Evolutionary conservation across 2,797 vertebrate species (phyloP).

Genomic region (Tokudaia muenninki): DNA sequence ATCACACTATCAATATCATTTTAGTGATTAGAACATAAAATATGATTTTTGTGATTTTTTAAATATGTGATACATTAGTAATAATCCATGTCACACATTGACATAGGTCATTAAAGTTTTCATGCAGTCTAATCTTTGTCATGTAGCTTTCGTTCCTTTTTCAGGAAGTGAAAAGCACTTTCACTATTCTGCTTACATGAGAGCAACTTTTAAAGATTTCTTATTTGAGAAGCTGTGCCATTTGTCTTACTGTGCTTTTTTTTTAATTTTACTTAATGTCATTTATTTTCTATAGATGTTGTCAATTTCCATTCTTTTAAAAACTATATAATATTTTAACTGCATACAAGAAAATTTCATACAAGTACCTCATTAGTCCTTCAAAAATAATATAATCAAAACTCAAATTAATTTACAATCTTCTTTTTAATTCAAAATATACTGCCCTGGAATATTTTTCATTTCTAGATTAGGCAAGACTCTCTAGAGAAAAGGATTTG

Average conservation of each 20-base stretch:
- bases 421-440: neutral
- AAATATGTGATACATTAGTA: neutral
- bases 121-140: neutral
- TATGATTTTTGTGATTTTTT: neutral
- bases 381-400: neutral
- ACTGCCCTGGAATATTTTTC: neutral
- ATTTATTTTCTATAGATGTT: neutral
- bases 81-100: neutral
- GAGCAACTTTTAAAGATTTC: neutral
- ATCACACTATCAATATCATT: neutral
- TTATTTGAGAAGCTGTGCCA: neutral
- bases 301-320: neutral
- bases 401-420: neutral
- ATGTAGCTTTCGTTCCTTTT: neutral
- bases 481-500: neutral
- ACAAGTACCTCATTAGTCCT: neutral
- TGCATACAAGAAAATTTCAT: neutral
- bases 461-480: neutral
- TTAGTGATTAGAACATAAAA: neutral
- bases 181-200: neutral
- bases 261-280: neutral
- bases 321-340: neutral
- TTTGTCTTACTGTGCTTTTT: neutral
- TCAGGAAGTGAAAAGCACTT: neutral
- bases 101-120: neutral